Percentiles rank a stretch among this genome's conserved stretches.
Conservation (phyloP, 2,113 vertebrate genomes). For the Centrocercus urophasianus region DNA sequence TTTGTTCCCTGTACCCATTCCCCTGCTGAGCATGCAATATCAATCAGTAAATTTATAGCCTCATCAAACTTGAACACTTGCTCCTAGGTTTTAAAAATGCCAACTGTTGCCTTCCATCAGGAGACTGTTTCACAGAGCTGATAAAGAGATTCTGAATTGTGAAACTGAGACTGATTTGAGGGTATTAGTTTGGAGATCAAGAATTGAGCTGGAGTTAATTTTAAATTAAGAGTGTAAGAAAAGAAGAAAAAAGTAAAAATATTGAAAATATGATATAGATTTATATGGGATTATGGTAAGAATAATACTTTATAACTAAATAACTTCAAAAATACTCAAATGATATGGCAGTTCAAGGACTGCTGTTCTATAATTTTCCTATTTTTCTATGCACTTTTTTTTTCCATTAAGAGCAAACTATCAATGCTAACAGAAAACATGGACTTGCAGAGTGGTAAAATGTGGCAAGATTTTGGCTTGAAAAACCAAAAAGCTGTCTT, state of each 20-base stretch:
- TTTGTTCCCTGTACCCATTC: background rate
- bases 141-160: constrained; percentile 27
- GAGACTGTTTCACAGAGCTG: background rate
- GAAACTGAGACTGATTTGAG: constrained; percentile 4
- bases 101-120: constrained; percentile 48
- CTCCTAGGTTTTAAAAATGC: constrained; percentile 33
- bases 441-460: background rate
- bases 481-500: background rate
- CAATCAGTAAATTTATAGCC: constrained; percentile 4
- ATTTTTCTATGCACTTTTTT: background rate
- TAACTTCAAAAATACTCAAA: background rate
- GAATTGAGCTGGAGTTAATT: constrained; percentile 45
- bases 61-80: constrained; percentile 38
- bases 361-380: background rate
- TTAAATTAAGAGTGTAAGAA: background rate
- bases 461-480: background rate
- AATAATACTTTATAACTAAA: background rate
- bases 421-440: background rate
- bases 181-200: constrained; percentile 29
- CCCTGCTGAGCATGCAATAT: background rate
- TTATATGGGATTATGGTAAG: background rate
- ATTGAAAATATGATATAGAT: background rate
- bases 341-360: background rate
- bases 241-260: constrained; percentile 5
- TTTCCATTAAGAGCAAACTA: background rate